These are phyloP conservation scores for Parotia lawesii DNA, from an alignment of 2,113 vertebrate genomes.

Conservation along the genomic window DNA sequence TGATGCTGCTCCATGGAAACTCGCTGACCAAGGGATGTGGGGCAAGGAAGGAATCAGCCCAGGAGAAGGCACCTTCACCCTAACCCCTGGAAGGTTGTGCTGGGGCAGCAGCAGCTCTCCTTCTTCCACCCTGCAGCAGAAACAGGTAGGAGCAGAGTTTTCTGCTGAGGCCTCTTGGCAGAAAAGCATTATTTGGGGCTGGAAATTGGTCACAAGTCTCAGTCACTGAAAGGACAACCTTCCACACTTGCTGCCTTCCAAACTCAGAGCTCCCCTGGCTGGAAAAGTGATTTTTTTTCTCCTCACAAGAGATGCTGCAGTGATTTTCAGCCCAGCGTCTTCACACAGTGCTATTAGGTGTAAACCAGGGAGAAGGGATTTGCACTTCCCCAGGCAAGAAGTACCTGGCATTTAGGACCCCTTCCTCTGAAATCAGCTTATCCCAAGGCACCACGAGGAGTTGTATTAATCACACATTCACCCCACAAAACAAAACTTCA, in stretches of 20 bases:
- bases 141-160: background rate
- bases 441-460: background rate
- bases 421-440: background rate
- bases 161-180: background rate
- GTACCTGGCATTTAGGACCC: background rate
- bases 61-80: background rate
- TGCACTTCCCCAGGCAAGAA: background rate
- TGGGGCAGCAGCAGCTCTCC: background rate
- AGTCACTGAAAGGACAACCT: background rate
- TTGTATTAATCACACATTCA: background rate
- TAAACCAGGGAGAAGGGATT: background rate
- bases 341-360: background rate
- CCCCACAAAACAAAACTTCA: background rate
- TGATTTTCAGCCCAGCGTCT: background rate
- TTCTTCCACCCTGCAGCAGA: background rate
- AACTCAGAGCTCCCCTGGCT: background rate
- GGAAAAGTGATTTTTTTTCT: background rate
- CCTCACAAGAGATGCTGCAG: background rate
- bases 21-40: rapidly evolving
- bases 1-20: background rate
- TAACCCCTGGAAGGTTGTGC: background rate
- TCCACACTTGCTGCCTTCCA: background rate
- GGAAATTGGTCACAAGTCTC: background rate
- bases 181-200: background rate
- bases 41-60: rapidly evolving